Evolutionary conservation across 2,113 vertebrate species (phyloP).

Genomic region (Osmerus mordax): DNA sequence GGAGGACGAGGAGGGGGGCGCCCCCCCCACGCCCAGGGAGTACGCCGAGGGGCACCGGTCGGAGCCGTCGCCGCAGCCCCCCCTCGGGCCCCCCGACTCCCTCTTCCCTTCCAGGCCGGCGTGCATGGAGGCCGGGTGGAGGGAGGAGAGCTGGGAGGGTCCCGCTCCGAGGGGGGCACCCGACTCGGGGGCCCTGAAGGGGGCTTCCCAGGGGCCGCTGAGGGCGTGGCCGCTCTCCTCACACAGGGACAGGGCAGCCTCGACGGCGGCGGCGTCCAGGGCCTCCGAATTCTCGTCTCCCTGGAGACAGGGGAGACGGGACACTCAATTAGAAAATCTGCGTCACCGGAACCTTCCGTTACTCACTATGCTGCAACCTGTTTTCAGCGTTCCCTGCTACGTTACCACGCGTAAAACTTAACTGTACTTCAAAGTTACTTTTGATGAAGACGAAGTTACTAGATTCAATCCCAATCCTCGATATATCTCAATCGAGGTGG

Average conservation of each 20-base stretch:
- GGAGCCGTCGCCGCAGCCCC: constrained; percentile 35
- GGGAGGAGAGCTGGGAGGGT: neutral
- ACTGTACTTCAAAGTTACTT: too few relatives aligned
- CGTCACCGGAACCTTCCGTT: too few relatives aligned
- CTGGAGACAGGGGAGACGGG: constrained; percentile 63
- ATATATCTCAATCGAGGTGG: too few relatives aligned
- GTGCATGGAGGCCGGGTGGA: constrained; percentile 37
- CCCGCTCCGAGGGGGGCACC: constrained; percentile 24
- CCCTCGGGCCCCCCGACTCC: constrained; percentile 26
- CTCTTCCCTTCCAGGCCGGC: constrained; percentile 43
- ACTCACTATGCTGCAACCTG: too few relatives aligned
- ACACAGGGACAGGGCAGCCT: constrained; percentile 89
- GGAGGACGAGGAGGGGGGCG: constrained; percentile 34
- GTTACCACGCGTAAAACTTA: too few relatives aligned
- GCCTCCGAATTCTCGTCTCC: constrained; percentile 88
- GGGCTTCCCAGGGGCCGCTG: constrained; percentile 80
- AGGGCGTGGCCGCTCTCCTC: constrained; percentile 88
- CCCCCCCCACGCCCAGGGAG: constrained; percentile 32
- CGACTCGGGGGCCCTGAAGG: constrained; percentile 57
- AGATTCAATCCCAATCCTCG: too few relatives aligned
- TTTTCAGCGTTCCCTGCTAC: too few relatives aligned
- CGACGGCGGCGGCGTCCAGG: constrained; percentile 89
- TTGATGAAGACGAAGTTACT: too few relatives aligned
- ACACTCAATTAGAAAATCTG: neutral
- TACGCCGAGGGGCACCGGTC: constrained; percentile 40